Evolutionary conservation across 2,888 invertebrate genomes (phyloP), one percentile per base, ranked within the genome.

Genomic region (Pardosa pseudoannulata): DNA sequence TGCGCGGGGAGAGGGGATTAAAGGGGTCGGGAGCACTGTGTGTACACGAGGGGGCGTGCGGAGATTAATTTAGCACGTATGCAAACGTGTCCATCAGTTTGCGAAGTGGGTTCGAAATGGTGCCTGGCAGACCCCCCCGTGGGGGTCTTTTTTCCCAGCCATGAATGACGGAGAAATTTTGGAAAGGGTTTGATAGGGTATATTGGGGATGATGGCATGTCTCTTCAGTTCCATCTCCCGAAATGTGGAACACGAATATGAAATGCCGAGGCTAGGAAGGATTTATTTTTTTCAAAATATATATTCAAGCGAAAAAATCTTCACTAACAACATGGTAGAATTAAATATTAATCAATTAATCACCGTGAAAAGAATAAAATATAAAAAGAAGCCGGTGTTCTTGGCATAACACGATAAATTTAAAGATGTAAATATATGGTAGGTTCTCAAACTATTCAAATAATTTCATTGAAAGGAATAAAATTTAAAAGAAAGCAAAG

Each of bases 51-150:
- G 67, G 36, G 71, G 46, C n/a, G 72, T 9, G 7, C 19, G 23
- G 31, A 36, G 31, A 85, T 85, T 85, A 85, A 85, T 85, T 85
- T 78, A 36, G 83, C 83, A 85, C 83, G 83, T 78, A 85, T 85
- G 83, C 83, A 85, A 78, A 85, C 78, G 78, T 68, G 78, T 78
- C 78, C 78, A 31, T 79, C 83, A 78, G 62, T 73, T 72, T 41
- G 81, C 32, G 46, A 11, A 67, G 73, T n/a, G 72, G 72, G 32
- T 56, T 56, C 23, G 23, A 56, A 56, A 56, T 56, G 23, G 56
- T 19, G 56, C 56, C 3, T 56, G 56, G 56, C 56, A 56, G 56
- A 23, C 23, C 56, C 56, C n/a, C 56, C 56, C 56, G 5, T 23
- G 23, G 23, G 19, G 56, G 23, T 56, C 23, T 56, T 56, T 56